phyloP scores from a whole-genome alignment of 2,113 vertebrate species.

The Uropsilus gracilis region DNA sequence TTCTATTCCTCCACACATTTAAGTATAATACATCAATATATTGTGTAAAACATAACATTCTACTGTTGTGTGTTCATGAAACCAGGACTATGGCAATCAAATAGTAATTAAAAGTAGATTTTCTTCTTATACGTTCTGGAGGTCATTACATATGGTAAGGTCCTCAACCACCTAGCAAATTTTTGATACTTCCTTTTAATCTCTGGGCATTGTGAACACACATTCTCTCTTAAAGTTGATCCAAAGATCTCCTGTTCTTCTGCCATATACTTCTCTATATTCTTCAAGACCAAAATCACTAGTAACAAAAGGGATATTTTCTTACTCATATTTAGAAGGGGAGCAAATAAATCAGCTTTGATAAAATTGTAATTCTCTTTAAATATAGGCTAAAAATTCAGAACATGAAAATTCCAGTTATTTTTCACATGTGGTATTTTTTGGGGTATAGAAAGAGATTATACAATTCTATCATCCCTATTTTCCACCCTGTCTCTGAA shows the following conservation, averaged over 20 bases:
- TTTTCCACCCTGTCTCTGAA: background rate
- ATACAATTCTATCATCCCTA: background rate
- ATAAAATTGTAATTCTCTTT: background rate
- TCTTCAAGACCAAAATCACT: background rate
- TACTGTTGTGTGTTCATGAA: background rate
- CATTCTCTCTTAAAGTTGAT: background rate
- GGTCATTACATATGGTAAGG: background rate
- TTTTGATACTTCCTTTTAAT: background rate
- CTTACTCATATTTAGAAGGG: background rate
- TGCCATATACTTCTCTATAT: background rate
- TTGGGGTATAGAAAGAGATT: background rate
- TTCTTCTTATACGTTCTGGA: background rate
- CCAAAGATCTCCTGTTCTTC: background rate
- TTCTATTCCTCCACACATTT: background rate
- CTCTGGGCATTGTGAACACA: background rate
- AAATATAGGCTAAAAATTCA: background rate
- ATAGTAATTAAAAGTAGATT: background rate
- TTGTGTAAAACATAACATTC: background rate
- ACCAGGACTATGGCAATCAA: background rate
- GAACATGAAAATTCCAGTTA: background rate
- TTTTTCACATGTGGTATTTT: background rate
- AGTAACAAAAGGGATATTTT: background rate
- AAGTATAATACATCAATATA: background rate
- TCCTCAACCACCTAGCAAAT: background rate
- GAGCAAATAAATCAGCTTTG: background rate